A percentile compares a stretch with the other conserved stretches of the same genome.
Evolutionary conservation across 1,140 invertebrate species (phyloP).

Genomic region (Pentalonia nigronervosa): DNA sequence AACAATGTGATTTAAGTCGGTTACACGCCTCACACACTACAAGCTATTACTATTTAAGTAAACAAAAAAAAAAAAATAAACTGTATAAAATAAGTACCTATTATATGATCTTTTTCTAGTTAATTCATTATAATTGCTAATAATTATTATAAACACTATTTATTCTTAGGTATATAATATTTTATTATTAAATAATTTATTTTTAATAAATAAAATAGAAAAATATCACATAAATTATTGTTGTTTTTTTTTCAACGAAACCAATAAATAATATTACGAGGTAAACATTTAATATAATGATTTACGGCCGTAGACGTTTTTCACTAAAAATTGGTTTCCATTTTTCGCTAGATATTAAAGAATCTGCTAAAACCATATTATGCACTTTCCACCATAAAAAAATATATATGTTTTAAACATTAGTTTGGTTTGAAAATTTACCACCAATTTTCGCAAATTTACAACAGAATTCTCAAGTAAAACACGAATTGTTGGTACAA

Average conservation of each 20-base stretch:
- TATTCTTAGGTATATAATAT: background rate
- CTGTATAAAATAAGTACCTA: background rate
- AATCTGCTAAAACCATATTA: background rate
- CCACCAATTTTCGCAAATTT: background rate
- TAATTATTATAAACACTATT: background rate
- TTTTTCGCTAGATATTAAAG: background rate
- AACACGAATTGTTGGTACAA: background rate
- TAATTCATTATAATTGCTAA: background rate
- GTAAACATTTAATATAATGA: constrained; percentile 18
- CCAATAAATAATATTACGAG: constrained; percentile 17
- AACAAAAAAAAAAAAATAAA: background rate
- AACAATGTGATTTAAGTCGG: background rate
- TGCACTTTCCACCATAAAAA: background rate
- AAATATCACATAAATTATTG: background rate
- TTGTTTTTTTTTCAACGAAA: background rate
- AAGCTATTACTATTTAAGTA: background rate
- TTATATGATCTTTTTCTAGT: background rate
- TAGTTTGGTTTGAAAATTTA: background rate
- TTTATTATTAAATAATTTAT: constrained; percentile 11
- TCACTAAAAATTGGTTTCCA: background rate
- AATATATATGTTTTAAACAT: background rate
- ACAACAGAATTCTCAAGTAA: background rate
- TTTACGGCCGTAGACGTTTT: background rate
- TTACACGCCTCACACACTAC: background rate
- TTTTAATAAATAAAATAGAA: constrained; percentile 10